These are phyloP conservation scores for Trichechus manatus DNA, from an alignment of 2,113 vertebrate species.

Conservation along the genomic window DNA sequence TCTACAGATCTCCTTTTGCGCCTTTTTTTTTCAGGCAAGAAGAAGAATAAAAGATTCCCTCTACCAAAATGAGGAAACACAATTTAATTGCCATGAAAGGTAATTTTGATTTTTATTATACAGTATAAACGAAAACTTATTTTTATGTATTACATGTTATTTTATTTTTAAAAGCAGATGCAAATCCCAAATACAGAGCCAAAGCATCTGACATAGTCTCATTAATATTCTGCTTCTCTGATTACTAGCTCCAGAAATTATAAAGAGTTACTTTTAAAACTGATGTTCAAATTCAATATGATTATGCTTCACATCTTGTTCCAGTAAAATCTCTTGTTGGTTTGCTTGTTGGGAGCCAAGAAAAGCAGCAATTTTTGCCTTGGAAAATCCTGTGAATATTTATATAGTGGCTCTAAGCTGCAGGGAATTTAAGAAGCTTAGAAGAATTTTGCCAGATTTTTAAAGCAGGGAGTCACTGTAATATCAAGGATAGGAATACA, in stretches of 20 bases:
- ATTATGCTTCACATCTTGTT: conserved; percentile 77
- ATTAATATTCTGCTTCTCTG: conserved; percentile 80
- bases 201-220: conserved; percentile 24
- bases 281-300: conserved; percentile 85
- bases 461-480: conserved; percentile 60
- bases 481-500: conserved; percentile 53
- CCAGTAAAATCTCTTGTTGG: conserved; percentile 71
- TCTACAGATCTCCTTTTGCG: neutral
- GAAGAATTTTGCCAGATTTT: conserved; percentile 81
- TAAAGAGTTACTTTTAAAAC: conserved; percentile 86
- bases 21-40: neutral
- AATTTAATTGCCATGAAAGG: conserved; percentile 53
- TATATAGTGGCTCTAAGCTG: conserved; percentile 81
- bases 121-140: conserved; percentile 38
- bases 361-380: conserved; percentile 80
- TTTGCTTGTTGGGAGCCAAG: conserved; percentile 75
- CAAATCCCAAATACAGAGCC: conserved; percentile 35
- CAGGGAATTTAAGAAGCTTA: conserved; percentile 85
- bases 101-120: conserved; percentile 48
- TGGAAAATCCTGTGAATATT: conserved; percentile 85
- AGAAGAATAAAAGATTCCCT: neutral
- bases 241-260: conserved; percentile 85
- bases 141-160: conserved; percentile 30
- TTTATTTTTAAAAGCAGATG: conserved; percentile 71
- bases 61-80: neutral